Base-by-base conservation (phyloP, 2,113 vertebrate genomes). In the Balaeniceps rex region DNA sequence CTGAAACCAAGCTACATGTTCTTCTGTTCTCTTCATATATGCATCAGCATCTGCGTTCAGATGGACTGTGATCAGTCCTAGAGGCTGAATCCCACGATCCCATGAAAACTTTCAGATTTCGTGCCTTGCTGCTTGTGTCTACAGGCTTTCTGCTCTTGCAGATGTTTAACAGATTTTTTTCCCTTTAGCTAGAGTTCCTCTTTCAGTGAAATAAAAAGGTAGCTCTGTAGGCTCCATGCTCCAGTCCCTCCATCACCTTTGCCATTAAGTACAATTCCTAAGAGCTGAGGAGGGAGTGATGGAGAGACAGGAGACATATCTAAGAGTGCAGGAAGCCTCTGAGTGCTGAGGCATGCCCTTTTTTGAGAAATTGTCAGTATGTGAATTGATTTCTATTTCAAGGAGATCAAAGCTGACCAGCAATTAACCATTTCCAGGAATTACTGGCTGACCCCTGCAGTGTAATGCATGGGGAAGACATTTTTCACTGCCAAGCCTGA, bases 341-440 rank as follows among this genome's bases (percentile, higher is more conserved):
- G 80, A 88, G 36, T 89, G 81, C 96, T 94, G 83, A 96, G 49
- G 51, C 21, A 42, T 82, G 87, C 28, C 51, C 26, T 89, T 89
- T 87, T 95, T 76, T 82, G 86, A 82, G 78, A 91, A 89, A 89
- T 34, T 71, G 61, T 82, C 57, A 42, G 77, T n/a, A 51, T 76
- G 40, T 65, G 52, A 82, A 95, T 95, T 91, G 91, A 97, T 96
- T 97, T 87, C 71, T 93, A 4, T 68, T 85, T 94, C 78, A 76
- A 92, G 87, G 49, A 87, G 70, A 91, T 85, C 86, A 94, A 88
- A 96, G 52, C 81, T 91, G 66, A 31, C 74, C 84, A 84, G 72
- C 58, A 89, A 84, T 94, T 94, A 96, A 92, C 90, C 52, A 91
- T 83, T 92, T 96, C 70, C 89, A 92, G 88, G 83, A 96, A 87